Conservation (phyloP, 2,113 vertebrate genomes). For the Indicator maculatus region DNA sequence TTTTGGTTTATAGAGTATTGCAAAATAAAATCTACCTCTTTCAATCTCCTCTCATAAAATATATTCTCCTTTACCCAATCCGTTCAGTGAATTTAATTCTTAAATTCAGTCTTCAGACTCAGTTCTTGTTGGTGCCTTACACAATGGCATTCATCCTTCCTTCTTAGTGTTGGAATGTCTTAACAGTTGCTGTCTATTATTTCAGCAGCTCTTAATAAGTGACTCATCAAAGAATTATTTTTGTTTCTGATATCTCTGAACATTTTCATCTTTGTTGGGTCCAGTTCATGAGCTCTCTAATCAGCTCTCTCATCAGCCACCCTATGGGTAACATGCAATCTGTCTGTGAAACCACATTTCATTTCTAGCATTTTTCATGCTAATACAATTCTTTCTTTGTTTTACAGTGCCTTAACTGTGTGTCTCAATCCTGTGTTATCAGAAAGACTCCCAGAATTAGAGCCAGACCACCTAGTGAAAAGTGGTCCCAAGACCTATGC, state of each 20-base stretch:
- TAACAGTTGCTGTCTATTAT: not conserved
- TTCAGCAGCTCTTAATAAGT: conserved; percentile 24
- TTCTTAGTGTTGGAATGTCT: not conserved
- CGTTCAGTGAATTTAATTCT: not conserved
- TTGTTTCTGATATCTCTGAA: not conserved
- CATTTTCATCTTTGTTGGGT: not conserved
- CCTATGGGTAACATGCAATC: not conserved
- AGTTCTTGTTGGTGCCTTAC: not conserved
- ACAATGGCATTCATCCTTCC: not conserved
- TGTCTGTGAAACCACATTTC: not conserved
- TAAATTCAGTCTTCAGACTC: not conserved
- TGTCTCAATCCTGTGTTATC: not conserved
- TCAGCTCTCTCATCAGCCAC: not conserved
- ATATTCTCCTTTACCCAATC: not conserved
- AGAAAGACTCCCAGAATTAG: not conserved
- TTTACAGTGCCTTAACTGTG: not conserved
- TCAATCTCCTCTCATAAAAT: not conserved
- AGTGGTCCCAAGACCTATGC: not conserved
- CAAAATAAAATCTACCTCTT: not conserved
- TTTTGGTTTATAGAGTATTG: not conserved
- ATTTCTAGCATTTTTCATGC: not conserved
- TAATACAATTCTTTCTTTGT: not conserved
- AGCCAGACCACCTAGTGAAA: conserved; percentile 15
- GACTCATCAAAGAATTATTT: not conserved
- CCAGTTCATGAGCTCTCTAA: not conserved